Percentiles rank a stretch among this genome's conserved stretches.
Evolutionary conservation across 2,888 invertebrate species (phyloP).

Genomic region (Callimorpha dominula): DNA sequence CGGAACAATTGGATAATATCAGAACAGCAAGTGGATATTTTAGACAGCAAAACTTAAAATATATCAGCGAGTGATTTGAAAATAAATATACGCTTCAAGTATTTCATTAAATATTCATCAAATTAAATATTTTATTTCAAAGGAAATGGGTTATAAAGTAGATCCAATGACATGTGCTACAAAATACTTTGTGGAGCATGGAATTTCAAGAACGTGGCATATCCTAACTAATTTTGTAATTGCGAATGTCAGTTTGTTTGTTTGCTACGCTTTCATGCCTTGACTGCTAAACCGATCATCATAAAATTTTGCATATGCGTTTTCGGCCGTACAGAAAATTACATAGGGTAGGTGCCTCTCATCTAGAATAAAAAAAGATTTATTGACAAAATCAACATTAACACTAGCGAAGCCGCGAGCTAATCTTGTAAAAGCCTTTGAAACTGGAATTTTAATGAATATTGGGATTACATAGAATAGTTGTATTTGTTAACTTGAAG

Average conservation of each 20-base stretch:
- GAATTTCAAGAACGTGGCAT: constrained; percentile 8
- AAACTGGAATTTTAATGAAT: not conserved
- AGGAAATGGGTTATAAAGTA: constrained; percentile 11
- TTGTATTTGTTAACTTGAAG: constrained; percentile 12
- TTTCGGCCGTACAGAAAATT: no score
- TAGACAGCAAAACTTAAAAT: not conserved
- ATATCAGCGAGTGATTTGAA: not conserved
- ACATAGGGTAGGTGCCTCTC: no score
- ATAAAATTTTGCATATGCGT: no score
- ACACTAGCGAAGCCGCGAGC: no score
- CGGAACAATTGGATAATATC: constrained; percentile 36
- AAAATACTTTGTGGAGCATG: constrained; percentile 14
- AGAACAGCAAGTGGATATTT: constrained; percentile 4
- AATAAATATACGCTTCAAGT: not conserved
- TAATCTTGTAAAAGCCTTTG: not conserved
- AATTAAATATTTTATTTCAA: constrained; percentile 11
- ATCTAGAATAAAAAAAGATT: no score
- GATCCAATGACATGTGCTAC: constrained; percentile 2
- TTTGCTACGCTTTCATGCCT: no score
- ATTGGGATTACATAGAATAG: constrained; percentile 10
- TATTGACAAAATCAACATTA: no score
- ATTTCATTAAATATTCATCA: not conserved
- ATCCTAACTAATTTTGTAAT: no score
- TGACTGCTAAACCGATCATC: no score
- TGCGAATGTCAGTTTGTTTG: no score